Evolutionary conservation across 2,797 vertebrate genomes (phyloP), one percentile per base, ranked within the genome.

Genomic region (Buceros bicornis): DNA sequence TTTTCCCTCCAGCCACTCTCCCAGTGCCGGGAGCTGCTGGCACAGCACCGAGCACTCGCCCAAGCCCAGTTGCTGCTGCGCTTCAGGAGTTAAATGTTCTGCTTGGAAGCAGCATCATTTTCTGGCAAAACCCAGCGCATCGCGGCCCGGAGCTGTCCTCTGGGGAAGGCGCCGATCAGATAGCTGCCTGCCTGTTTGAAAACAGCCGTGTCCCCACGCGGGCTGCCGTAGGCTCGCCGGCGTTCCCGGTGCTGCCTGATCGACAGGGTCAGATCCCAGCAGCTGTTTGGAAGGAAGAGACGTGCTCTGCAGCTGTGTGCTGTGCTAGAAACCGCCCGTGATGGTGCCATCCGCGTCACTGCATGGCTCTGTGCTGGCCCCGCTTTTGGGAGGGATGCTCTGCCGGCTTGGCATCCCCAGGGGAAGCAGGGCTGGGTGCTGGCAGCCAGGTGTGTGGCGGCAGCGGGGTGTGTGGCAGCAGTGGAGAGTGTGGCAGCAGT

Each of bases 151-250:
- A 94, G 95, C 74, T 93, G 56, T 84, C 97, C 97, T 94, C 97
- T 77, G 90, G 97, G 98, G 98, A 98, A 91, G 72, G 93, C 77
- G 66, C 97, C 93, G 97, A 97, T 97, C 98, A 98, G 97, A 97
- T 84, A 57, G 83, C 91, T 95, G 93, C 97, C 96, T 97, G 94
- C 93, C 15, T 97, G 97, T 95, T 98, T 95, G 97, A 97, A 98
- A 98, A 97, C 96, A 97, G 95, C 97, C 94, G 73, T 98, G 98
- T 98, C 98, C 97, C 97, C 76, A 94, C 70, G 95, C 97, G 88
- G 97, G 97, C 97, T 97, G 95, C 92, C 81, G 97, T 93, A 53
- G 35, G 89, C 96, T 94, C 96, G 45, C 93, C 72, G 76, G 97
- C 86, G 80, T 97, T 89, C 91, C 96, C 21, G 69, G 96, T 61